Base-by-base conservation (phyloP, 2,797 vertebrate species). In the Enteromius fasciolatus region DNA sequence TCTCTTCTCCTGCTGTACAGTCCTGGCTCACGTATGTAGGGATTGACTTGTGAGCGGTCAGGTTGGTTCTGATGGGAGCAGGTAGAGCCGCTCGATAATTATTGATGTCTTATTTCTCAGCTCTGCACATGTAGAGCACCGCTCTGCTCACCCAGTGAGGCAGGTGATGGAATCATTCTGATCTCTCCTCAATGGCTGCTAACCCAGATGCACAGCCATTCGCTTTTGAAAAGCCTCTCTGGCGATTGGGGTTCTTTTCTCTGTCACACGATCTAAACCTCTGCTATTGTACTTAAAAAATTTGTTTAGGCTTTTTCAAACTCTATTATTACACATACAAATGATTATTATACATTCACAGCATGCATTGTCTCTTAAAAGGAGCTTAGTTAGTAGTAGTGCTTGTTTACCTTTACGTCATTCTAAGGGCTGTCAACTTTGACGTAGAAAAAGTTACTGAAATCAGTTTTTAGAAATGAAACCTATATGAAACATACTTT, bases 21-120 rank as follows among this genome's bases (percentile, higher is more conserved):
- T 69, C 18, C 46, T 54, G 84, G 57, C 61, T 73, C 68, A 36
- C 39, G 46, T 66, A 54, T 44, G 12, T 39, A 36, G 10, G 4
- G 23, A 82, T 83, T 81, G 86, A 83, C 77, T 77, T 46, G 20
- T 4, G 36, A 41, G 46, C 23, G 12, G 23, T 81, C 68, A 68
- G 41, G 52, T 74, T 50, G 44, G 25, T 36, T 82, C 52, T 33
- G 41, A 87, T 69, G 68, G 41, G 82, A 83, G 76, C 8, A 78
- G 69, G 68, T 75, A 64, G 64, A 79, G 76, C 67, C 46, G 87
- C 52, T 90, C 87, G 52, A 90, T 91, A 86, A 78, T 76, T 87
- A 90, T 90, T 73, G 89, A 89, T 61, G 78, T 87, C 81, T 90
- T 82, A 80, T 84, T 88, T 82, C 74, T 78, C 41, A 66, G 78